Base-by-base conservation (phyloP, 2,888 invertebrate genomes). In the Oligia strigilis region DNA sequence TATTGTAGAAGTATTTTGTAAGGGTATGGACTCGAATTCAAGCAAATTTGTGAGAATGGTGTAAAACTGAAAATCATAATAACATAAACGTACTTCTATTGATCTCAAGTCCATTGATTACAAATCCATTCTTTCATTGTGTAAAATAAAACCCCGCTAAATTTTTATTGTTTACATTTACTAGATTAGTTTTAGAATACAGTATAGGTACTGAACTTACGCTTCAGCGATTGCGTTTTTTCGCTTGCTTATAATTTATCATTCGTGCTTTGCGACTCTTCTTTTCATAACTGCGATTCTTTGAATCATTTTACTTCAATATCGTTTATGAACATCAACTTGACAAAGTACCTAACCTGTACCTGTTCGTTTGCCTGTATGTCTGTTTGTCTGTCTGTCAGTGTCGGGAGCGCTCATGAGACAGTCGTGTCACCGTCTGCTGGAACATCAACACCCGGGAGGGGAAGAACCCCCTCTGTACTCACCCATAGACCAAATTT, bases 361-460 rank as follows among this genome's bases (percentile, higher is more conserved):
- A 49, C 2, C 9, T 58, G 29, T n/a, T 67, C 60, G 17, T 77
- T 52, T 62, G 46, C 69, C 40, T 86, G 49, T 81, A 77, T 77
- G 46, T 82, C n/a, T 72, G 46, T 88, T 55, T 89, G 71, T 89
- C 67, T 90, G 65, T 90, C 43, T 78, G 70, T 36, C 92, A 96
- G 97, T 94, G 94, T 95, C 95, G 95, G 95, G 96, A 95, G 96
- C 95, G 97, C 97, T 95, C 96, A 97, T 97, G 97, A 97, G 97
- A 96, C 97, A 97, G 94, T 97, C 97, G 95, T 97, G 97, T 92
- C 97, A 97, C 91, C 97, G 97, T 91, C 95, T 97, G 95, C 96
- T 97, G 88, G 97, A 97, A 94, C 97, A 97, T 90, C 97, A 97
- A 91, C 97, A 97, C 90, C 95, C 96, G 85, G 97, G 96, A 89